Conservation (phyloP, 35 echinoderm and acorn worm species). For the Hemicentrotus pulcherrimus region DNA sequence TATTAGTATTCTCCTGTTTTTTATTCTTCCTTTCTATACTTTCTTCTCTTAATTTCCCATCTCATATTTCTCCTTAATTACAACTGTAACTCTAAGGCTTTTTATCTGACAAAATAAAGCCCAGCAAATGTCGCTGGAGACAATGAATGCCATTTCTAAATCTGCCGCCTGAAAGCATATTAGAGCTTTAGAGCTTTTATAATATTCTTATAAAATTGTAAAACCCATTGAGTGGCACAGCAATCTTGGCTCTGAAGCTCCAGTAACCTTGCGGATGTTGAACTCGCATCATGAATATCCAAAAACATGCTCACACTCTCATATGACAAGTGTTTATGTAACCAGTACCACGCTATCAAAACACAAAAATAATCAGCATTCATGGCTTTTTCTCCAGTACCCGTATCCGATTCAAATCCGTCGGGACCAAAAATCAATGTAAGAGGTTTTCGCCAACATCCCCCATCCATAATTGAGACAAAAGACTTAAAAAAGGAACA, state of each 20-base stretch:
- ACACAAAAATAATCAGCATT: neutral
- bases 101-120: too few relatives aligned
- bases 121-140: too few relatives aligned
- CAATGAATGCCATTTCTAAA: too few relatives aligned
- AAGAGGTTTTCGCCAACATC: neutral
- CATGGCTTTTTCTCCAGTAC: neutral
- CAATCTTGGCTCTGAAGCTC: neutral
- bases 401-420: neutral
- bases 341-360: neutral
- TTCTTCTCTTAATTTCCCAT: too few relatives aligned
- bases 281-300: neutral
- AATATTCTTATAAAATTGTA: neutral
- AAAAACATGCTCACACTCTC: neutral
- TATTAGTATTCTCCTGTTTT: too few relatives aligned
- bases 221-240: neutral
- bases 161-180: neutral
- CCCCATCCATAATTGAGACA: neutral
- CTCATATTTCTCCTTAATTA: too few relatives aligned
- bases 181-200: neutral
- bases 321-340: slow-evolving; percentile 4
- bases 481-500: neutral
- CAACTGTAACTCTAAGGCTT: too few relatives aligned
- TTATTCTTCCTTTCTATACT: too few relatives aligned
- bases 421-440: neutral
- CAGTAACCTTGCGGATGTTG: neutral